A percentile compares a stretch with the other conserved stretches of the same genome.
Conservation (phyloP, 2,113 vertebrate species). For the Danionella cerebrum region DNA sequence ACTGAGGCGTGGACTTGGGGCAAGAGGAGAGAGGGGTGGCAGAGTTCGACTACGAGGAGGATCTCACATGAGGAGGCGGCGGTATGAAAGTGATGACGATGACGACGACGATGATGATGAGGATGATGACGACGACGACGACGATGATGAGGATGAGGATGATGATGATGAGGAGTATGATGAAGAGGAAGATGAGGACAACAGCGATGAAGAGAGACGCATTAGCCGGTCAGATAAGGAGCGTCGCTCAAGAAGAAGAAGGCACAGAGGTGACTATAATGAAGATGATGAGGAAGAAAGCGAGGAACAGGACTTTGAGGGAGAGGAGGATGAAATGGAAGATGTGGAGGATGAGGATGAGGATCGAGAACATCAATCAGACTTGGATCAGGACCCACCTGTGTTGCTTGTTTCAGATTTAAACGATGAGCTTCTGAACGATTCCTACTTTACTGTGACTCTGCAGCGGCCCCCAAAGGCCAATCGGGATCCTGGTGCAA, state of each 20-base stretch:
- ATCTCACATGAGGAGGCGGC: conserved; percentile 58
- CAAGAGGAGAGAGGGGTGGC: conserved; percentile 51
- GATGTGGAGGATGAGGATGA: conserved; percentile 51
- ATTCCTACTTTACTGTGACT: conserved; percentile 91
- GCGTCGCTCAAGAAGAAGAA: conserved; percentile 29
- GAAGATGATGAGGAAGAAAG: conserved; percentile 81
- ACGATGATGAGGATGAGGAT: conserved; percentile 49
- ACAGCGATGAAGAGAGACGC: conserved; percentile 46
- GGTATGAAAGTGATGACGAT: conserved; percentile 61
- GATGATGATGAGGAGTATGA: conserved; percentile 53
- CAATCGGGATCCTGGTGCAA: conserved; percentile 82
- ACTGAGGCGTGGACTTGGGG: conserved; percentile 49
- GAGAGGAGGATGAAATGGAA: conserved; percentile 57
- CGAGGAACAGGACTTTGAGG: conserved; percentile 67
- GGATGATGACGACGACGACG: conserved; percentile 56
- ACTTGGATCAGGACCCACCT: conserved; percentile 65
- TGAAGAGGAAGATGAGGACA: conserved; percentile 53
- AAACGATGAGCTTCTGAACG: conserved; percentile 65
- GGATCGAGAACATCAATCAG: conserved; percentile 56
- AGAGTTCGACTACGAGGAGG: conserved; percentile 61
- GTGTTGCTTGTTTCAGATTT: conserved; percentile 68
- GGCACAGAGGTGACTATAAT: conserved; percentile 55
- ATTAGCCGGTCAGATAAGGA: conserved; percentile 13
- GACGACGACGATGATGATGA: conserved; percentile 54
- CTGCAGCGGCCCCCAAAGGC: conserved; percentile 80